Percentiles rank a stretch among this genome's conserved stretches.
Conservation (phyloP, 1,140 invertebrate genomes). For the Drosophila tropicalis region DNA sequence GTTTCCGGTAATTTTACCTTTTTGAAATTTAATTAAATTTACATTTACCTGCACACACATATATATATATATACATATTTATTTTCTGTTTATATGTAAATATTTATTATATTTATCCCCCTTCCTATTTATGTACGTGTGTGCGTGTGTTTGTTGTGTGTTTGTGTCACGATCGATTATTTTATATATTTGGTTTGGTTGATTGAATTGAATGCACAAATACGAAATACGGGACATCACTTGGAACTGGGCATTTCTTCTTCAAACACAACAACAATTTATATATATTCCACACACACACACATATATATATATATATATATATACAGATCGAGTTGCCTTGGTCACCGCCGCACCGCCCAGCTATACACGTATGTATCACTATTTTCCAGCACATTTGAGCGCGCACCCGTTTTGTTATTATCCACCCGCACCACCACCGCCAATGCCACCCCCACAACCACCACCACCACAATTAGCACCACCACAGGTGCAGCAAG, state of each 20-base stretch:
- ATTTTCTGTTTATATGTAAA: slow-evolving; percentile 37
- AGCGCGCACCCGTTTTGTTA: slow-evolving; percentile 83
- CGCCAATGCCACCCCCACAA: slow-evolving; percentile 78
- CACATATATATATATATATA: slow-evolving; percentile 15
- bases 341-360: slow-evolving; percentile 84
- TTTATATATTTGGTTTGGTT: slow-evolving; percentile 58
- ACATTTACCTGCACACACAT: slow-evolving; percentile 61
- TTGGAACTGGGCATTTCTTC: slow-evolving; percentile 50
- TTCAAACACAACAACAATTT: slow-evolving; percentile 29
- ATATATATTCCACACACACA: slow-evolving; percentile 40
- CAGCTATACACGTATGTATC: slow-evolving; percentile 85
- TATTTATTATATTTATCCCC: slow-evolving; percentile 66
- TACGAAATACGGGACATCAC: background rate
- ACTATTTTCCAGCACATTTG: slow-evolving; percentile 84
- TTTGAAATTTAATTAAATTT: slow-evolving; percentile 74
- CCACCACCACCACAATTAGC: slow-evolving; percentile 50
- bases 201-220: slow-evolving; percentile 37
- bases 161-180: slow-evolving; percentile 67
- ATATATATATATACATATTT: slow-evolving; percentile 6
- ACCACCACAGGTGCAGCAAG: slow-evolving; percentile 27
- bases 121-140: slow-evolving; percentile 41
- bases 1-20: slow-evolving; percentile 71
- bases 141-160: slow-evolving; percentile 57
- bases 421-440: slow-evolving; percentile 83
- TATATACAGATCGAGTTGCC: slow-evolving; percentile 83